phyloP scores from a whole-genome alignment of 2,888 invertebrate genomes.

The Drosophila formosana region DNA sequence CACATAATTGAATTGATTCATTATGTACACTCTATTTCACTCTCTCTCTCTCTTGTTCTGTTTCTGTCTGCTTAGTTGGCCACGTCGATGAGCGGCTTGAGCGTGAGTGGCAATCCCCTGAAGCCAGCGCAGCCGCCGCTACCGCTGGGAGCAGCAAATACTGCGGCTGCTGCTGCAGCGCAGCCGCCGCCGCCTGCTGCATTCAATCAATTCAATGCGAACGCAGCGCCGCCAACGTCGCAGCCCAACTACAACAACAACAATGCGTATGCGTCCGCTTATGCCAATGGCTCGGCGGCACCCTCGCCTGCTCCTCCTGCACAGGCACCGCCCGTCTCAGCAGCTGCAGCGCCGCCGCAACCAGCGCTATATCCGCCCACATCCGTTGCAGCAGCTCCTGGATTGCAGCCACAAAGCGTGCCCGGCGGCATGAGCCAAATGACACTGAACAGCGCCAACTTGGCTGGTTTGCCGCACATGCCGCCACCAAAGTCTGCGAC shows the following conservation, averaged over 20 bases:
- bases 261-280: conserved; percentile 51
- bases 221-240: conserved; percentile 44
- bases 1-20: conserved; percentile 40
- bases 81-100: conserved; percentile 81
- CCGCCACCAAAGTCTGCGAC: conserved; percentile 76
- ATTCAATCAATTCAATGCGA: conserved; percentile 67
- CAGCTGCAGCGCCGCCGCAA: conserved; percentile 21
- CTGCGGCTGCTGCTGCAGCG: conserved; percentile 9
- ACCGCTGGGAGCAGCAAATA: conserved; percentile 31
- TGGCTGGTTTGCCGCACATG: conserved; percentile 84
- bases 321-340: conserved; percentile 23
- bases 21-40: conserved; percentile 22
- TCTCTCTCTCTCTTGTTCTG: conserved; percentile 7
- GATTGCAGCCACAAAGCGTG: conserved; percentile 64
- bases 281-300: conserved; percentile 69
- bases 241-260: conserved; percentile 55
- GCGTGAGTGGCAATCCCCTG: conserved; percentile 73
- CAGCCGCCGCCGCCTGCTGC: conserved; percentile 30
- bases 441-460: conserved; percentile 79
- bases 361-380: conserved; percentile 42
- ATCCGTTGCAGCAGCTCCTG: conserved; percentile 32
- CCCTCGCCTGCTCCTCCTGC: conserved; percentile 24
- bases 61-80: conserved; percentile 65
- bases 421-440: conserved; percentile 78
- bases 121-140: conserved; percentile 60